These are phyloP conservation scores for Diachasmimorpha longicaudata DNA, from an alignment of 1,140 invertebrate species.

Conservation along the genomic window DNA sequence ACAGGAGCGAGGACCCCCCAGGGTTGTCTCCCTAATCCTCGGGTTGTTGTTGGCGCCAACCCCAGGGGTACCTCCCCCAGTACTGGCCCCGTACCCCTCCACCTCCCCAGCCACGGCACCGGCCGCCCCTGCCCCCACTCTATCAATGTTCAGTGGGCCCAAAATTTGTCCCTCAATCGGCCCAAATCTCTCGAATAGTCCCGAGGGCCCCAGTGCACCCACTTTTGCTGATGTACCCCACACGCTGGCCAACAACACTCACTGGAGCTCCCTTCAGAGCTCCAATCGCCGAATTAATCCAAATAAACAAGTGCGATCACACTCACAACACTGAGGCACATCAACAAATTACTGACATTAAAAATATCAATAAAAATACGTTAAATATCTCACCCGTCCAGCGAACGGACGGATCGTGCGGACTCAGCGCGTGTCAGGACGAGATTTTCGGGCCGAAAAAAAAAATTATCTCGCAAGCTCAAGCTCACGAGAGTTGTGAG, in stretches of 20 bases:
- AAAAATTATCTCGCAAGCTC: too few relatives aligned
- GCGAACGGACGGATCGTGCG: too few relatives aligned
- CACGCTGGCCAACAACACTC: conserved; percentile 35
- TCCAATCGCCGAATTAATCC: not conserved
- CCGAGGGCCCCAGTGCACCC: conserved; percentile 62
- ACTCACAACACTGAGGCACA: conserved; percentile 10
- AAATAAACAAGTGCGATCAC: not conserved
- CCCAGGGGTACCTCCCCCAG: conserved; percentile 74
- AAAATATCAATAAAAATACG: not conserved
- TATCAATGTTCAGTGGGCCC: conserved; percentile 45
- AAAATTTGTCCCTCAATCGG: conserved; percentile 56
- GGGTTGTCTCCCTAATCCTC: conserved; percentile 59
- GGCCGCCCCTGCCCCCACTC: conserved; percentile 53
- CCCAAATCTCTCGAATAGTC: conserved; percentile 58
- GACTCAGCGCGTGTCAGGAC: too few relatives aligned
- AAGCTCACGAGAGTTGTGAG: not conserved
- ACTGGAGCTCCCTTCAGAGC: not conserved
- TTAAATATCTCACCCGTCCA: too few relatives aligned
- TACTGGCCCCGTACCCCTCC: conserved; percentile 64
- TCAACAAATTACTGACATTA: not conserved
- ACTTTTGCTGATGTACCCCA: conserved; percentile 53
- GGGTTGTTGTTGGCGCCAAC: conserved; percentile 56
- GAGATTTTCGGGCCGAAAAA: too few relatives aligned
- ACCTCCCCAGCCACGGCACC: conserved; percentile 55
- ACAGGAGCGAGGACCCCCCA: conserved; percentile 59